Conservation (phyloP, 2,888 invertebrate genomes). For the Scaptodrosophila latifasciaeformis region DNA sequence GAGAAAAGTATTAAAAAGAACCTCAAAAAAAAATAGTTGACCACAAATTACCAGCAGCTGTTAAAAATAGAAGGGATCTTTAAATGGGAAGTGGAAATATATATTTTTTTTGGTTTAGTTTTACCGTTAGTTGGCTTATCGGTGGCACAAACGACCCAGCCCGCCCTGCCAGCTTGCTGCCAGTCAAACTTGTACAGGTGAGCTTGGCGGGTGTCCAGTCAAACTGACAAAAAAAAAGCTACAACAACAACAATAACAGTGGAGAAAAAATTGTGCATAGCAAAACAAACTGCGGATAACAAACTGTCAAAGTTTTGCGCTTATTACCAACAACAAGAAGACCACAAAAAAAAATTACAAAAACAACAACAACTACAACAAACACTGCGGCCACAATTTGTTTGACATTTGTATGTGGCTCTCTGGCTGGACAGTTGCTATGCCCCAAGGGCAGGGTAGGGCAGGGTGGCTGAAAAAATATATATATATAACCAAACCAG, state of each 20-base stretch:
- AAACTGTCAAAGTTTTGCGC: conserved; percentile 70
- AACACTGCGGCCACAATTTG: conserved; percentile 33
- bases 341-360: conserved; percentile 13
- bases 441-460: neutral
- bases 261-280: conserved; percentile 13
- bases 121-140: conserved; percentile 13
- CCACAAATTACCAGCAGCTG: conserved; percentile 60
- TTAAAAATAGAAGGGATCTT: conserved; percentile 6
- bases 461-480: neutral
- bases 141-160: conserved; percentile 6
- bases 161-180: conserved; percentile 34
- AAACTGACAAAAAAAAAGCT: neutral
- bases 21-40: conserved; percentile 23
- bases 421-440: conserved; percentile 2
- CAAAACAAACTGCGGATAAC: conserved; percentile 65
- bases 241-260: conserved; percentile 21
- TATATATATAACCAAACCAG: neutral
- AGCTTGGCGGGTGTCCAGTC: conserved; percentile 33
- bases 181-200: conserved; percentile 49
- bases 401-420: conserved; percentile 43
- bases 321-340: conserved; percentile 52
- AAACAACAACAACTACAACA: conserved; percentile 13
- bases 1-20: conserved; percentile 57
- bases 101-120: conserved; percentile 37
- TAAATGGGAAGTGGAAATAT: neutral